These are phyloP conservation scores for Candidula unifasciata DNA, from an alignment of 2,888 invertebrate genomes.

Conservation along the genomic window DNA sequence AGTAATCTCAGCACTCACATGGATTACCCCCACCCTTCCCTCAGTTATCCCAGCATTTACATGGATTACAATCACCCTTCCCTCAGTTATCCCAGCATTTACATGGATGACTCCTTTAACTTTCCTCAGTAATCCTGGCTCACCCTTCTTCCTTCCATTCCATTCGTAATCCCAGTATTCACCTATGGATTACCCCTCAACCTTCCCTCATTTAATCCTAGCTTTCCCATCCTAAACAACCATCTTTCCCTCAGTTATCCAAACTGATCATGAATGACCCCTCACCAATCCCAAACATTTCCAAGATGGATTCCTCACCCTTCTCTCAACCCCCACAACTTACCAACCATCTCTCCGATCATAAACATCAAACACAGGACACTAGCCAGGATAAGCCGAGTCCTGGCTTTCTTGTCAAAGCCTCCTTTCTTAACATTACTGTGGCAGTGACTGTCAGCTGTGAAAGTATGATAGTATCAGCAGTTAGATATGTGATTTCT, in stretches of 20 bases:
- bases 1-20: neutral
- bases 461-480: too few relatives aligned
- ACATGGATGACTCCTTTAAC: neutral
- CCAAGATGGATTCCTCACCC: neutral
- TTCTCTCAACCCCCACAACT: neutral
- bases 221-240: neutral
- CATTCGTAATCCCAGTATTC: neutral
- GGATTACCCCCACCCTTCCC: neutral
- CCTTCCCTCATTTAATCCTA: neutral
- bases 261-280: neutral
- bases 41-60: neutral
- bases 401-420: conserved; percentile 52
- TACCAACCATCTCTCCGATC: conserved; percentile 51
- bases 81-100: neutral
- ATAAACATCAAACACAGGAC: conserved; percentile 51
- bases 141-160: neutral
- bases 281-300: neutral
- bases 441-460: conserved; percentile 51
- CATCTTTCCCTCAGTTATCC: neutral
- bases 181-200: neutral
- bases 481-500: too few relatives aligned
- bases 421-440: conserved; percentile 5
- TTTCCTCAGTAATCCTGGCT: neutral
- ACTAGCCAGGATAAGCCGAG: conserved; percentile 49
- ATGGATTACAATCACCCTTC: neutral